These are phyloP conservation scores for Acleris holmiana DNA, from an alignment of 2,888 invertebrate species.

Conservation along the genomic window DNA sequence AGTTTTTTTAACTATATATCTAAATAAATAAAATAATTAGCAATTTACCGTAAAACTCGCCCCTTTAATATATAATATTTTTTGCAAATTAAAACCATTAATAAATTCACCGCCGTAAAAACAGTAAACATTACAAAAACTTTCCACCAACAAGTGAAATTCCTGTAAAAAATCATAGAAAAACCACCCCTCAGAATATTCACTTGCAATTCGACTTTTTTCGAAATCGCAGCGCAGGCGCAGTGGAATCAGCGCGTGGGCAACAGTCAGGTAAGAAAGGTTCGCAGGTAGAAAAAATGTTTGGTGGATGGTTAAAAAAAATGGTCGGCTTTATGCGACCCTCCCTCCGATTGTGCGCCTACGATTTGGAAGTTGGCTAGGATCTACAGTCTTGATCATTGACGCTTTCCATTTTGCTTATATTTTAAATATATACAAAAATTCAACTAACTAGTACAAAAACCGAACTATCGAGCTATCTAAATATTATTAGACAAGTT, in stretches of 20 bases:
- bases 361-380: conserved; percentile 53
- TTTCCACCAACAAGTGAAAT: conserved; percentile 68
- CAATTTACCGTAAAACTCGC: too few relatives aligned
- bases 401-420: conserved; percentile 31
- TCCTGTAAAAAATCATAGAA: conserved; percentile 74
- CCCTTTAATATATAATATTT: not conserved
- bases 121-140: conserved; percentile 69
- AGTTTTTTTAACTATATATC: too few relatives aligned
- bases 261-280: conserved; percentile 71
- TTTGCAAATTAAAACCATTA: conserved; percentile 8
- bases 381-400: conserved; percentile 48
- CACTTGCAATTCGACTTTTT: conserved; percentile 56
- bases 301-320: conserved; percentile 69
- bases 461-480: too few relatives aligned
- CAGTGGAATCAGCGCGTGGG: conserved; percentile 73
- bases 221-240: conserved; percentile 56
- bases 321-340: conserved; percentile 76
- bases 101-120: conserved; percentile 41
- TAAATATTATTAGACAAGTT: too few relatives aligned
- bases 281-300: conserved; percentile 83
- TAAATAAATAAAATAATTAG: too few relatives aligned
- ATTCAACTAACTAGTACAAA: too few relatives aligned
- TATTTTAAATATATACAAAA: too few relatives aligned
- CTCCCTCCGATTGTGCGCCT: conserved; percentile 73
- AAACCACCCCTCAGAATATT: conserved; percentile 62